These are phyloP conservation scores for Brienomyrus brachyistius DNA, from an alignment of 2,113 vertebrate species.

Conservation along the genomic window DNA sequence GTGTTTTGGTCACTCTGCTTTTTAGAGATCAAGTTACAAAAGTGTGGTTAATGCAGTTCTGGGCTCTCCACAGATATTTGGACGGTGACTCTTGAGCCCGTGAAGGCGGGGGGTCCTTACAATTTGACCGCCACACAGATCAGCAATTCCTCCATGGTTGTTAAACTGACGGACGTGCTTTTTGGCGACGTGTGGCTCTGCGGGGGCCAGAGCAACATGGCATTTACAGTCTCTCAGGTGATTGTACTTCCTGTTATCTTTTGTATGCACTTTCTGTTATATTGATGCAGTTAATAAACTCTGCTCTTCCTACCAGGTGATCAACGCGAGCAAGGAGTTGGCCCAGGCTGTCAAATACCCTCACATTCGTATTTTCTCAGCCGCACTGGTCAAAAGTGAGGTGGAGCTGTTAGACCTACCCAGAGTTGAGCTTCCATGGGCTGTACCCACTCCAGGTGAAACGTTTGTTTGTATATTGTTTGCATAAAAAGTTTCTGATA, in stretches of 20 bases:
- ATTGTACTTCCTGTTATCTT: not conserved
- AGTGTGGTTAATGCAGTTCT: not conserved
- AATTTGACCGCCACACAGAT: conserved; percentile 49
- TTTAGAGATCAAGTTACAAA: not conserved
- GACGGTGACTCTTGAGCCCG: conserved; percentile 64
- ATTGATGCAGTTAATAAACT: not conserved
- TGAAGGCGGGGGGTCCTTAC: conserved; percentile 74
- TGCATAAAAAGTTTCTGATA: no score
- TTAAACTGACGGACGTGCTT: conserved; percentile 62
- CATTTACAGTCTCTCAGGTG: conserved; percentile 70
- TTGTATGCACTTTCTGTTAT: no score
- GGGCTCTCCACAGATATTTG: conserved; percentile 51
- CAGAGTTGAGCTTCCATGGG: conserved; percentile 63
- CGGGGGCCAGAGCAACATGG: conserved; percentile 92
- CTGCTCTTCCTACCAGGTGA: conserved; percentile 54
- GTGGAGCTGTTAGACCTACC: conserved; percentile 68
- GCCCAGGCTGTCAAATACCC: conserved; percentile 50
- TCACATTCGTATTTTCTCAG: conserved; percentile 67
- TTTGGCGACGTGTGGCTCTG: conserved; percentile 92
- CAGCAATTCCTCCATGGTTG: conserved; percentile 2
- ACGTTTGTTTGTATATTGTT: no score
- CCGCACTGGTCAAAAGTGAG: conserved; percentile 34
- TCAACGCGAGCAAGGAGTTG: conserved; percentile 71
- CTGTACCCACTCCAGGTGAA: conserved; percentile 64
- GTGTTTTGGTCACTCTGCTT: not conserved